These are phyloP conservation scores for Emberiza fucata DNA, from an alignment of 2,113 vertebrate genomes.

Conservation along the genomic window DNA sequence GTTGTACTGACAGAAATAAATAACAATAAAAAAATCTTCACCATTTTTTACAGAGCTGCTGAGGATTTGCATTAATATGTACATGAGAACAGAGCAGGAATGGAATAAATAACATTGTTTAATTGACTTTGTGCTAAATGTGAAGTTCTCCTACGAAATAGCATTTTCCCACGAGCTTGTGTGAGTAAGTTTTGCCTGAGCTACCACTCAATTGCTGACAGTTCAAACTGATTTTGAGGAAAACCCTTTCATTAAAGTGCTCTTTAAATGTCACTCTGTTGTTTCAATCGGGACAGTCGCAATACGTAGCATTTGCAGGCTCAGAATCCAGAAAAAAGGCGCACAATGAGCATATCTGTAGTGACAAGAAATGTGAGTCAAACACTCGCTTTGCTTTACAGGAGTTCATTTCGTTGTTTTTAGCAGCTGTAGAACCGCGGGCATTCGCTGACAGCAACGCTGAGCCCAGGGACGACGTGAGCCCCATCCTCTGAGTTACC, in stretches of 20 bases:
- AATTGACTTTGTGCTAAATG: neutral
- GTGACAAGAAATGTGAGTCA: fast-evolving
- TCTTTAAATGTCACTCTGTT: neutral
- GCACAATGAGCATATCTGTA: neutral
- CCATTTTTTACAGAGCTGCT: neutral
- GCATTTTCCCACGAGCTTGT: neutral
- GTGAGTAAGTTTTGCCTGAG: neutral
- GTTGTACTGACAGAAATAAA: neutral
- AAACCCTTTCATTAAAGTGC: neutral
- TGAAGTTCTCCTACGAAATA: neutral
- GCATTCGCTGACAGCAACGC: neutral
- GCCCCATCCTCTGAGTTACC: no score
- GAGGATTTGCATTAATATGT: neutral
- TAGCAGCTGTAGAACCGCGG: fast-evolving
- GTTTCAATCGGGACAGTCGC: neutral
- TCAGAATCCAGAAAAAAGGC: neutral
- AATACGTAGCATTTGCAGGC: neutral
- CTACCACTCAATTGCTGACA: neutral
- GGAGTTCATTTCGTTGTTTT: neutral
- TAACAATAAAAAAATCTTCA: no score
- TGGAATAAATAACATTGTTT: neutral
- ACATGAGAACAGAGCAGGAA: neutral
- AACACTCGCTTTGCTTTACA: neutral
- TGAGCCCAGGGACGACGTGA: neutral
- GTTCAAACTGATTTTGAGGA: neutral